Conservation (phyloP, 2,113 vertebrate genomes). For the Gymnogyps californianus region DNA sequence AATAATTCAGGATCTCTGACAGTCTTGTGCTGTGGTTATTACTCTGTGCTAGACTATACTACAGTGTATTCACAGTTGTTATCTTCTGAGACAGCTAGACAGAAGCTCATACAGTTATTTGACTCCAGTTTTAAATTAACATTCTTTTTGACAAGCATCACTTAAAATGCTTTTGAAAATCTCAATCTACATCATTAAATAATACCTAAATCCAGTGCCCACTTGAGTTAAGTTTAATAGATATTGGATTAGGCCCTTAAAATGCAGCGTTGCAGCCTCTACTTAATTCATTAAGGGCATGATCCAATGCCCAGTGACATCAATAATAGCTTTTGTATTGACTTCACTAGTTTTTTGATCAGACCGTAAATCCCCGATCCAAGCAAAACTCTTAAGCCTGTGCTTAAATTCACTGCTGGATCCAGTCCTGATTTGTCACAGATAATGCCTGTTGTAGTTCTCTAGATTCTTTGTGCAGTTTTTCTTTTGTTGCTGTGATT, state of each 20-base stretch:
- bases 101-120: not conserved
- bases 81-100: not conserved
- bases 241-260: not conserved
- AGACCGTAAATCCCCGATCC: not conserved
- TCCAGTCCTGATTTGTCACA: not conserved
- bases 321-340: slow-evolving; percentile 46
- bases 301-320: slow-evolving; percentile 6
- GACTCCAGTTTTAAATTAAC: not conserved
- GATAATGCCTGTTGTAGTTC: not conserved
- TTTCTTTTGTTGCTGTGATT: slow-evolving; percentile 13
- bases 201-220: not conserved
- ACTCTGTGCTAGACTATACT: not conserved
- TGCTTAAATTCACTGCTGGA: slow-evolving; percentile 7
- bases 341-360: slow-evolving; percentile 25
- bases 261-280: not conserved
- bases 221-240: not conserved
- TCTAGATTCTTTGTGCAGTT: not conserved
- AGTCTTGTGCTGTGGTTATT: not conserved
- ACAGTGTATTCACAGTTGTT: not conserved
- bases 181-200: not conserved
- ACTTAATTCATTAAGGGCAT: slow-evolving; percentile 41
- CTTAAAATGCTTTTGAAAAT: not conserved
- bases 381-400: slow-evolving; percentile 8
- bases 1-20: not conserved
- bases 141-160: not conserved